Conservation (phyloP, 2,797 vertebrate species). For the Varecia variegata region DNA sequence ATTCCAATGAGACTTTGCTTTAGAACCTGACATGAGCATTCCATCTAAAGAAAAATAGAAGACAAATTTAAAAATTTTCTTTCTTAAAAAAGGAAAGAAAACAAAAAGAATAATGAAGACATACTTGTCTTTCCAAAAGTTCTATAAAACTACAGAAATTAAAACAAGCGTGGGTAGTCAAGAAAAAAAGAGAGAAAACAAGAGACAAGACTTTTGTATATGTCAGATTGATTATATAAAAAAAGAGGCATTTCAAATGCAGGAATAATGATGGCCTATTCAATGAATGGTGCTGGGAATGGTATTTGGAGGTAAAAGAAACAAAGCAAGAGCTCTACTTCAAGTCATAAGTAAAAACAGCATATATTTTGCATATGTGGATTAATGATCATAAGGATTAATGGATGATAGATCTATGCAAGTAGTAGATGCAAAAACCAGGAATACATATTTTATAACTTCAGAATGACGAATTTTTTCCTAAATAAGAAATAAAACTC, state of each 20-base stretch:
- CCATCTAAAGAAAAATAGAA: not conserved
- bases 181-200: not conserved
- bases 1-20: not conserved
- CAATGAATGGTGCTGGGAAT: not conserved
- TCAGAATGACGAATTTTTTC: not conserved
- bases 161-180: not conserved
- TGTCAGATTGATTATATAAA: not conserved
- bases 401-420: not conserved
- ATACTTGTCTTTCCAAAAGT: not conserved
- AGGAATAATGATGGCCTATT: not conserved
- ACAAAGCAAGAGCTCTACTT: not conserved
- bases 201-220: not conserved
- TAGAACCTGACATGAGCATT: not conserved
- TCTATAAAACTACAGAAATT: not conserved
- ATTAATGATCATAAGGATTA: not conserved
- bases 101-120: not conserved
- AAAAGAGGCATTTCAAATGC: not conserved
- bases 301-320: not conserved
- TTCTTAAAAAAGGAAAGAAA: not conserved
- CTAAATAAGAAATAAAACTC: conserved; percentile 9
- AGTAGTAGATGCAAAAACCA: not conserved
- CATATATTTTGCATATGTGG: not conserved
- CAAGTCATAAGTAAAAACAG: not conserved
- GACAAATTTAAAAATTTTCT: not conserved
- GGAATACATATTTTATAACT: not conserved